phyloP scores from a whole-genome alignment of 2,113 vertebrate genomes.

The Bos javanicus region DNA sequence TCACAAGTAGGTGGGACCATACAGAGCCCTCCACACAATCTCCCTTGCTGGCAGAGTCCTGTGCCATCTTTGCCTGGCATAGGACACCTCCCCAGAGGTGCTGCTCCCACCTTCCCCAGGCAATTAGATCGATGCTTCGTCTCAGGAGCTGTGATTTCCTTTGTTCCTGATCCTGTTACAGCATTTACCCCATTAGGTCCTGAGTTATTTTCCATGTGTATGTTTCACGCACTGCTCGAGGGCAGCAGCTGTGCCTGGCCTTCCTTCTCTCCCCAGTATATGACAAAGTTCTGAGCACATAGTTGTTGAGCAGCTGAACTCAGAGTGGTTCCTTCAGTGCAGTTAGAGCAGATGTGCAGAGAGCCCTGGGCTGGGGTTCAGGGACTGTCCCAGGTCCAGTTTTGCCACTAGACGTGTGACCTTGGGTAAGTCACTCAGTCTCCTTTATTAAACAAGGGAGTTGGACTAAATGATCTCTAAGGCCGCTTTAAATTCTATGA shows the following conservation, averaged over 20 bases:
- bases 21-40: not conserved
- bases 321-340: not conserved
- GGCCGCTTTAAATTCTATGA: not conserved
- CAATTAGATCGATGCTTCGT: not conserved
- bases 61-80: not conserved
- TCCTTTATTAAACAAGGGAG: slow-evolving; percentile 30
- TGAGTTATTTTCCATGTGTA: not conserved
- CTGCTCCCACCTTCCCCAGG: not conserved
- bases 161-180: not conserved
- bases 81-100: not conserved
- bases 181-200: not conserved
- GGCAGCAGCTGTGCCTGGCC: not conserved
- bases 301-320: not conserved
- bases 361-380: not conserved
- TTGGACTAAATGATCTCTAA: slow-evolving; percentile 68
- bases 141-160: not conserved
- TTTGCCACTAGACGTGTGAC: slow-evolving; percentile 15
- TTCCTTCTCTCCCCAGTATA: not conserved
- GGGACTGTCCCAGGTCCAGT: not conserved
- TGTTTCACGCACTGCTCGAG: not conserved
- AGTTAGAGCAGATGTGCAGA: not conserved
- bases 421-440: slow-evolving; percentile 62
- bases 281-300: not conserved
- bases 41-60: not conserved
- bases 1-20: not conserved